Base-by-base conservation (phyloP, 2,888 invertebrate genomes). In the Flexamia atlantica region DNA sequence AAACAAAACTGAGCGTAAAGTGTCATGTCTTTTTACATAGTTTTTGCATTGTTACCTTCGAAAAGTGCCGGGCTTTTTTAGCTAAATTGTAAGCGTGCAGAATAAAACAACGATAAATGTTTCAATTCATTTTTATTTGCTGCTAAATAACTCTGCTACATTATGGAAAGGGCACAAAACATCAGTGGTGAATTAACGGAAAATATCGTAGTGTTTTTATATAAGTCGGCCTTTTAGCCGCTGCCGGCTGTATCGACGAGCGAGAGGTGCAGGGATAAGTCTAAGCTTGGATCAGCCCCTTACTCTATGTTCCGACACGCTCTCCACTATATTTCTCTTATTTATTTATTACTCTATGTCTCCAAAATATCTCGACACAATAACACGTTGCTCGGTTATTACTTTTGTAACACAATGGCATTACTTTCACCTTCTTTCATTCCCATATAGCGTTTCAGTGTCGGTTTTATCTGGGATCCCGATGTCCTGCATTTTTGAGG, bases 261-360 rank as follows among this genome's bases (percentile, higher is more conserved):
- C 5, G 64, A 64, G 64, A 64, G 64, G 28, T 25, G 64, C 23
- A 4, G 30, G 64, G 64, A 64, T 64, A 28, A 64, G 64, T 30
- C 64, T 64, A 64, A 64, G 64, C 64, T 30, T 28, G 72, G 72
- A 72, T 72, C 36, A 72, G 72, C 42, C 40, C 10, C 40, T 40
- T 72, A n/a, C 72, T 72, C 72, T 72, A 72, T 72, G 72, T 42
- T 42, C 40, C 36, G 72, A 72, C 72, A 72, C 72, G 72, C 72
- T 72, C 72, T 40, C 40, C 72, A 72, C 72, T 40, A 72, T 42
- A 72, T 42, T 40, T 64, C 64, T 72, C 72, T 72, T 72, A 72
- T 72, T 72, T 72, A 72, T 72, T 72, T 72, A 72, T 72, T 72
- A 72, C 72, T 72, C 72, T 20, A 42, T 72, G 72, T 42, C 72